Conservation (phyloP, 2,797 vertebrate genomes). For the Gallirallus australis region DNA sequence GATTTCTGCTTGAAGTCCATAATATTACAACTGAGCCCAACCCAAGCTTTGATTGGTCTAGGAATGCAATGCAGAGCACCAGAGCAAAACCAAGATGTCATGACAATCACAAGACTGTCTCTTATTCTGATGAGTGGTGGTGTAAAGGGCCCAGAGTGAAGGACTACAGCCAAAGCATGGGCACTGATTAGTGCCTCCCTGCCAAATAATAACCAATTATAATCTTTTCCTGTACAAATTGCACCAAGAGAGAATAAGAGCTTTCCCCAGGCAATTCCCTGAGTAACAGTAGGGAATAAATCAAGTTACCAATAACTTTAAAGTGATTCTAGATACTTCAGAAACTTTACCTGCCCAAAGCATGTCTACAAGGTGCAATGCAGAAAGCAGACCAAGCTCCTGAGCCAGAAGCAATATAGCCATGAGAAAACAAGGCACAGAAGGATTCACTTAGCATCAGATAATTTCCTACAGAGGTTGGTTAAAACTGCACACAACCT, state of each 20-base stretch:
- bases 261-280: not conserved
- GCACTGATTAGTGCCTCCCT: not conserved
- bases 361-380: not conserved
- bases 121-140: not conserved
- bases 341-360: not conserved
- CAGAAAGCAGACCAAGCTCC: not conserved
- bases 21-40: not conserved
- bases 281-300: not conserved
- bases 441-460: not conserved
- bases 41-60: not conserved
- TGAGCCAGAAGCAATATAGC: not conserved
- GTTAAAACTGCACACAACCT: not conserved
- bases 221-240: not conserved
- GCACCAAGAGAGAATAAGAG: not conserved
- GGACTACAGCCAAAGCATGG: not conserved
- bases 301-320: not conserved
- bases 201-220: not conserved
- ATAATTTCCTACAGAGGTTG: not conserved
- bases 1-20: not conserved
- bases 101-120: not conserved
- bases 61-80: not conserved
- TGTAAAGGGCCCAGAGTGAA: not conserved
- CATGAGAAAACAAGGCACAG: not conserved
- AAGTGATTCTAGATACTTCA: not conserved
- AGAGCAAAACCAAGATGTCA: not conserved